phyloP scores from a whole-genome alignment of 2,797 vertebrate genomes.

The Anomalospiza imberbis region DNA sequence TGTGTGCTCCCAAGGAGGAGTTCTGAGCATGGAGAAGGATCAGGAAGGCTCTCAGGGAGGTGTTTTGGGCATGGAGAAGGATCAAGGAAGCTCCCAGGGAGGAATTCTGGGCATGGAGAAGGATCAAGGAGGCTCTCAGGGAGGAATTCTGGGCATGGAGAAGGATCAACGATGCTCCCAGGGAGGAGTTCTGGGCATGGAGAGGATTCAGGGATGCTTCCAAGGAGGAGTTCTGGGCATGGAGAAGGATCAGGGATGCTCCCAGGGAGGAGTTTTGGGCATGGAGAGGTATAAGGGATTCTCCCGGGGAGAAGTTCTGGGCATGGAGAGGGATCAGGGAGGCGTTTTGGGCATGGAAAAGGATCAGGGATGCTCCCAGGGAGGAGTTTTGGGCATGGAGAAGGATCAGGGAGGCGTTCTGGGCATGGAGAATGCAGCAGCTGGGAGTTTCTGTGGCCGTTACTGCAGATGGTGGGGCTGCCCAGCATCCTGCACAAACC shows the following conservation, averaged over 20 bases:
- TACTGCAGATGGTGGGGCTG: not conserved
- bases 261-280: no score
- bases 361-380: no score
- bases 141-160: not conserved
- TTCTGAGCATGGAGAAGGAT: not conserved
- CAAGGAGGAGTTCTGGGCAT: rapidly evolving
- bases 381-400: not conserved
- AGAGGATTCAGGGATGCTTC: not conserved
- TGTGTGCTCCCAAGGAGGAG: no score
- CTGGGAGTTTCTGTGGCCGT: not conserved
- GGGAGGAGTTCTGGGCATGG: not conserved
- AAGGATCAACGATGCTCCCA: rapidly evolving
- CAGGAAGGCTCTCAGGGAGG: rapidly evolving
- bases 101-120: not conserved
- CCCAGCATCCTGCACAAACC: not conserved
- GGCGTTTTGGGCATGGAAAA: not conserved
- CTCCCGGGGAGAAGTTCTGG: not conserved
- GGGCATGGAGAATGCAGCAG: not conserved
- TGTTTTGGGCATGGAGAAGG: not conserved
- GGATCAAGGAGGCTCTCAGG: not conserved
- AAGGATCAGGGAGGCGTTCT: no score
- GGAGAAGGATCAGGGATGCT: not conserved
- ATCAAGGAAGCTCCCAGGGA: rapidly evolving
- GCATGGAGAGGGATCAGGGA: no score
- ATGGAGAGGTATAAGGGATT: no score